These are phyloP conservation scores for Aegotheles bennettii DNA, from an alignment of 2,113 vertebrate genomes.

Conservation along the genomic window DNA sequence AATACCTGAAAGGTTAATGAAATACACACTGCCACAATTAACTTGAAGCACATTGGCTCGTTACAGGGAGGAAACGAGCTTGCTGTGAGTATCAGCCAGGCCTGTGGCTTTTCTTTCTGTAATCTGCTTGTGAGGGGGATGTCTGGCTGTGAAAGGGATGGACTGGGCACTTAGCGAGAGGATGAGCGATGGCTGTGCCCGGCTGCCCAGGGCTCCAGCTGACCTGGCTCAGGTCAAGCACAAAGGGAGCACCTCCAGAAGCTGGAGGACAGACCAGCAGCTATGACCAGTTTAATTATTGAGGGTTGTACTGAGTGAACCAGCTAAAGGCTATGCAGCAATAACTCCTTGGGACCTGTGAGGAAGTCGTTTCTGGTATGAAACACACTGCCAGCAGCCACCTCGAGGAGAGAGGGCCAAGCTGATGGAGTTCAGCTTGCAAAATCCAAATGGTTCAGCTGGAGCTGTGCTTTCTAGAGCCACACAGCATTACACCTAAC, in stretches of 20 bases:
- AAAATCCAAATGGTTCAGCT: background rate
- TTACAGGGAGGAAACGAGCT: background rate
- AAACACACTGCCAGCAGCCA: background rate
- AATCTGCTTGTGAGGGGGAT: rapidly evolving
- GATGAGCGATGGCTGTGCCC: background rate
- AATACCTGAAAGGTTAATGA: constrained; percentile 5
- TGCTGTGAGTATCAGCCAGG: background rate
- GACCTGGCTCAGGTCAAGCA: background rate
- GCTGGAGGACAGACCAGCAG: background rate
- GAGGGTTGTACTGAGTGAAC: background rate
- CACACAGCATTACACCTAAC: background rate
- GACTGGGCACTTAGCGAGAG: rapidly evolving
- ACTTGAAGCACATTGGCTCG: background rate
- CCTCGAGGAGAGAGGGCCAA: background rate
- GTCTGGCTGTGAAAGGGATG: rapidly evolving
- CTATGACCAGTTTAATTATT: background rate
- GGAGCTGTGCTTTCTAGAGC: background rate
- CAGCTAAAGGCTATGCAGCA: background rate
- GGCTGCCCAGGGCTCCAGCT: background rate
- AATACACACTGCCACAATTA: background rate
- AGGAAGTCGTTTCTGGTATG: background rate
- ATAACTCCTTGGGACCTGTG: background rate
- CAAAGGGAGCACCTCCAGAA: background rate
- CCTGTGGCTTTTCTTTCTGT: background rate
- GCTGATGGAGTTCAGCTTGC: background rate